These are phyloP conservation scores for Megaustenia siamemsis DNA, from an alignment of 2,888 invertebrate genomes.

Conservation along the genomic window DNA sequence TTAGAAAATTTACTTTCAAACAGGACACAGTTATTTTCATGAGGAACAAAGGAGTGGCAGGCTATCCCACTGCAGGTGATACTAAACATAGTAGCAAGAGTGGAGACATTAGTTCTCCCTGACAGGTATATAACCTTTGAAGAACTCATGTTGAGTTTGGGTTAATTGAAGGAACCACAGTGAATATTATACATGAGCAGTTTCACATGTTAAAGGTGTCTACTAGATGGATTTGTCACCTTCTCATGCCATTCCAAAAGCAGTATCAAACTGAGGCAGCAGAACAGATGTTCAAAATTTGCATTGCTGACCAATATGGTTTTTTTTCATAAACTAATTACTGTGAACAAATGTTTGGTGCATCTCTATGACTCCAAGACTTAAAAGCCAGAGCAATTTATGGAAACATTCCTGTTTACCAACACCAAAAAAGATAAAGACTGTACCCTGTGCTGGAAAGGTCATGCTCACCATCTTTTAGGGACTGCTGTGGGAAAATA, in stretches of 20 bases:
- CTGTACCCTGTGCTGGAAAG: neutral
- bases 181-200: no score
- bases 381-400: neutral
- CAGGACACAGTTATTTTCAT: neutral
- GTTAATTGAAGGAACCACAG: neutral
- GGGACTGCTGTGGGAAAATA: neutral
- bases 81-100: neutral
- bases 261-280: neutral
- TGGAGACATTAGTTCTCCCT: neutral
- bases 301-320: neutral
- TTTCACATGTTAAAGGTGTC: conserved; percentile 15
- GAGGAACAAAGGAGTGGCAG: neutral
- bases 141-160: neutral
- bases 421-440: neutral
- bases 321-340: neutral
- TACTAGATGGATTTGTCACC: neutral
- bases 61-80: neutral
- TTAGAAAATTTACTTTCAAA: neutral
- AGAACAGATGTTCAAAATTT: neutral
- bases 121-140: neutral
- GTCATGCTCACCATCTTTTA: neutral
- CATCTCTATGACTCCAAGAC: neutral
- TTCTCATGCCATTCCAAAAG: conserved; percentile 10
- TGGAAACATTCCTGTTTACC: neutral
- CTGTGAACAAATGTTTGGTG: neutral